Evolutionary conservation across 2,888 invertebrate species (phyloP), one percentile per base, ranked within the genome.

Genomic region (Dolomedes plantarius): DNA sequence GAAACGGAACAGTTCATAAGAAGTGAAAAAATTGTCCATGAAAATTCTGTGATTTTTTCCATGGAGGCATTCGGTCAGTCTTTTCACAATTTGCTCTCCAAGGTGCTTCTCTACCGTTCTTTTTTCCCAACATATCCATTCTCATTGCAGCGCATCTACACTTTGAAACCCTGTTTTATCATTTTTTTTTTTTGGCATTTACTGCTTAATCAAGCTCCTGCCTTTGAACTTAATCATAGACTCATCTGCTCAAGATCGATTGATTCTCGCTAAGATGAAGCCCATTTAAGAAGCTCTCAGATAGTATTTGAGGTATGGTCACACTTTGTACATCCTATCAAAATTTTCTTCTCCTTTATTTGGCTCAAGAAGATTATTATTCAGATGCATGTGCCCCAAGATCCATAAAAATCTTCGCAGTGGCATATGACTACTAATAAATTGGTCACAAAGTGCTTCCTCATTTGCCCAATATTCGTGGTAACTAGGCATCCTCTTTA

Each of bases 181-280:
- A 79, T 79, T 28, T 72, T 77, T 79, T 28, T 72, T 77, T 0
- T 68, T 50, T 0, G 79, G 79, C 72, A 64, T 79, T 16, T 72
- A 72, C n/a, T 72, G 79, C n/a, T 79, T 65, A 19, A 79, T 9
- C 11, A 64, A 31, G n/a, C 72, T 64, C 0, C 79, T n/a, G 6
- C 64, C 72, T 19, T 72, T 79, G 23, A 72, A 72, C 46, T 62
- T 27, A 13, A 41, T 29, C 64, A 72, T 79, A 7, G 79, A 64
- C n/a, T 72, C 31, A 67, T 67, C 64, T n/a, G n/a, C n/a, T n/a
- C n/a, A n/a, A n/a, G 23, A 6, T 64, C 0, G 16, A 9, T 67
- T 67, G 67, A 13, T 67, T 67, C 67, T 67, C 31, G 16, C 32
- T 0, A 29, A 67, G 67, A 32, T 67, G 29, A 31, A 67, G 31